Base-by-base conservation (phyloP, 2,113 vertebrate genomes). In the Gobius niger region DNA sequence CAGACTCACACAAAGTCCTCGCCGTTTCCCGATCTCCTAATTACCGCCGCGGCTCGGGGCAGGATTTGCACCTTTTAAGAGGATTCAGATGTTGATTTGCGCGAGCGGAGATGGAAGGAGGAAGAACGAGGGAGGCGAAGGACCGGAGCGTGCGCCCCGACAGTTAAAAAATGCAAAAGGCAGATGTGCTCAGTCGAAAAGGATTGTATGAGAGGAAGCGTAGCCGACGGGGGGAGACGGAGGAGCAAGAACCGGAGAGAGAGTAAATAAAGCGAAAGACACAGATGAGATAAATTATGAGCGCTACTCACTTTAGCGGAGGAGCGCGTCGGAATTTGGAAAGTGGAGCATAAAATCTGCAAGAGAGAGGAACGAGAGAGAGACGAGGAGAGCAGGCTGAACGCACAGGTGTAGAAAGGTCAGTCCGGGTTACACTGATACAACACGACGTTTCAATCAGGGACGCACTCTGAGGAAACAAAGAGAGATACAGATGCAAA, bases 281-380 rank as follows among this genome's bases (percentile, higher is more conserved):
- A 34, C 24, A 9, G 47, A 41, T 61, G 54, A 72, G 53, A 54
- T 65, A 44, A 67, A 60, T 56, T 44, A 67, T 70, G 47, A 73
- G 46, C 24, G 51, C 59, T 24, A 65, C 14, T 15, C 1, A 50
- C 46, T 67, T 63, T 56, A 68, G 6, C 18, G 70, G 61, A 56
- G 67, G 3, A 11, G 9, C 11, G 57, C 7, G 24, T 34, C 5
- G 44, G 44, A 57, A 67, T 14, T 13, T 44, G 7, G 57, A 80
- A 83, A 82, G 56, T 19, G 50, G 76, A 88, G 65, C 64, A 69
- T 72, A 64, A 73, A 47, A 67, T 73, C 3, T 70, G n/a, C 40
- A 11, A 63, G 56, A 49, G 3, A 14, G 64, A 11, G 64, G n/a
- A 57, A 12, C 42, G 41, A 40, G 49, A 68, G 51, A 62, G 60